phyloP scores from a whole-genome alignment of 2,888 invertebrate species.

The Suillia variegata region DNA sequence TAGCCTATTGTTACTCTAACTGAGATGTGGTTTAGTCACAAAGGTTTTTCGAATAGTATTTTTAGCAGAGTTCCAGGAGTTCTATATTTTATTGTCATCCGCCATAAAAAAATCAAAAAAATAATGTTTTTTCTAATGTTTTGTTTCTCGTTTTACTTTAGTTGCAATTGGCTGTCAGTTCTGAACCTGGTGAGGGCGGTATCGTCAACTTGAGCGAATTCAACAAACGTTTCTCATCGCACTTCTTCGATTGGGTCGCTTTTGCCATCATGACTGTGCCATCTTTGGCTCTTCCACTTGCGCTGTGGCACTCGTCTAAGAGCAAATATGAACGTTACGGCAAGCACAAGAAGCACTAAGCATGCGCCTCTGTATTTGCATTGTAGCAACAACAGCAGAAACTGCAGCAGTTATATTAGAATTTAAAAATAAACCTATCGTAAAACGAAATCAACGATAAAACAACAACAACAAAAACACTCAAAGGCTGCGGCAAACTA shows the following conservation, averaged over 20 bases:
- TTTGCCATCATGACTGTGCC: constrained; percentile 97
- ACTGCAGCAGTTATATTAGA: neutral
- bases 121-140: too few species aligned
- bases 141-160: constrained; percentile 53
- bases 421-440: neutral
- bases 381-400: too few species aligned
- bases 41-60: too few species aligned
- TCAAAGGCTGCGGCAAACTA: too few species aligned
- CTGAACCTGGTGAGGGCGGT: constrained; percentile 94
- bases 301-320: constrained; percentile 93
- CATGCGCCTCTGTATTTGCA: too few species aligned
- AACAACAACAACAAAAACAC: too few species aligned
- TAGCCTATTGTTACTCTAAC: too few species aligned
- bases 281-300: constrained; percentile 90
- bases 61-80: neutral
- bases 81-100: neutral
- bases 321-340: constrained; percentile 87
- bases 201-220: constrained; percentile 92
- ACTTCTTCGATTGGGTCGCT: constrained; percentile 95
- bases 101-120: too few species aligned
- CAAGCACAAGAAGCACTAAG: constrained; percentile 71
- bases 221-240: constrained; percentile 95
- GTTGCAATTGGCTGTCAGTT: constrained; percentile 75
- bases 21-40: too few species aligned
- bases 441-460: too few species aligned